A percentile compares a stretch with the other conserved stretches of the same genome.
phyloP scores from a whole-genome alignment of 2,797 vertebrate genomes.

The Bovichtus diacanthus region DNA sequence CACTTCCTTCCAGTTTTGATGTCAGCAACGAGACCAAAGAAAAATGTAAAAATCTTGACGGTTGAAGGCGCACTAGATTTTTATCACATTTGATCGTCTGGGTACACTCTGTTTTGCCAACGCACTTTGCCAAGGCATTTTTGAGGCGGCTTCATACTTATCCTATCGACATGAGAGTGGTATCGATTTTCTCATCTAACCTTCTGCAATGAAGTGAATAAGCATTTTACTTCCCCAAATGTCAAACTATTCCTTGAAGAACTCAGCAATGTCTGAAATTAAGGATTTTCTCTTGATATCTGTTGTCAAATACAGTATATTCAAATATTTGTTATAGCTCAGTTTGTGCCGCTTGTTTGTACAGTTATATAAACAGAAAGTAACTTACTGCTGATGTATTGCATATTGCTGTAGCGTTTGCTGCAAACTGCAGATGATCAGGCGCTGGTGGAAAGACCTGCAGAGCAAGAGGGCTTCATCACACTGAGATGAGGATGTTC shows the following conservation, averaged over 20 bases:
- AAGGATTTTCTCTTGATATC: background rate
- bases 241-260: background rate
- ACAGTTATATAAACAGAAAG: background rate
- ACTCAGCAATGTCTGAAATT: background rate
- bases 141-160: conserved; percentile 2
- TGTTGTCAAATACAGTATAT: background rate
- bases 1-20: no score
- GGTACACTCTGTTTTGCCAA: no score
- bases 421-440: conserved; percentile 49
- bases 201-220: background rate
- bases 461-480: conserved; percentile 68
- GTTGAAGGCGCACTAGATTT: no score
- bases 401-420: background rate
- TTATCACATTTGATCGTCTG: no score
- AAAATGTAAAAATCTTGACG: no score
- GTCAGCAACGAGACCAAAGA: no score
- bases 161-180: background rate
- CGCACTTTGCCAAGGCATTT: no score
- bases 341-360: conserved; percentile 11
- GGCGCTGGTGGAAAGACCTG: conserved; percentile 51
- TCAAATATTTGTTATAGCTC: background rate
- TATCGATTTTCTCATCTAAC: background rate
- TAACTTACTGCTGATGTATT: background rate
- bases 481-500: conserved; percentile 65
- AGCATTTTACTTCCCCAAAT: background rate